Conservation (phyloP, 2,888 invertebrate genomes). For the Rhyacophila evoluta region DNA sequence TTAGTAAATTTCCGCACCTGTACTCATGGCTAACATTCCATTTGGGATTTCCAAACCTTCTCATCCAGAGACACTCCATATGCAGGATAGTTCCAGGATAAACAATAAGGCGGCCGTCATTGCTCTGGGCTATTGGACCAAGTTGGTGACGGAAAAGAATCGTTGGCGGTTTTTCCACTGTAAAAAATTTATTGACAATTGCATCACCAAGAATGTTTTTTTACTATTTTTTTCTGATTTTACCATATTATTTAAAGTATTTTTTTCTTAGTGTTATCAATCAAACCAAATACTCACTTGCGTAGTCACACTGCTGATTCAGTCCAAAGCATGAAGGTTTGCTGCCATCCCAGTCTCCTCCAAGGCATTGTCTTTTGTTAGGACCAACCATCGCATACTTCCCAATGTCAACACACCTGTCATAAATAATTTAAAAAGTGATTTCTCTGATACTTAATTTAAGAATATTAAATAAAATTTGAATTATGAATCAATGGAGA, state of each 20-base stretch:
- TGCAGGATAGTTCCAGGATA: constrained; percentile 88
- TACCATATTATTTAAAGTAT: background rate
- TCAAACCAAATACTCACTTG: constrained; percentile 74
- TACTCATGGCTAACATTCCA: constrained; percentile 82
- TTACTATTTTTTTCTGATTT: background rate
- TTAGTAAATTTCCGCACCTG: constrained; percentile 59
- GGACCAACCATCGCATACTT: constrained; percentile 87
- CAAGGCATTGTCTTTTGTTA: constrained; percentile 77
- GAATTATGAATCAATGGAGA: too few species aligned
- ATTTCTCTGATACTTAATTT: too few species aligned
- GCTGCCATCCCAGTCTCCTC: constrained; percentile 84
- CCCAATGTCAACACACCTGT: constrained; percentile 86
- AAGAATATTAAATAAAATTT: too few species aligned
- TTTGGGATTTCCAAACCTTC: constrained; percentile 86
- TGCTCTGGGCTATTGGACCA: constrained; percentile 89
- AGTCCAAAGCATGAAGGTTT: constrained; percentile 84
- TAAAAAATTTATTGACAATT: constrained; percentile 50
- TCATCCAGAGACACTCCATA: constrained; percentile 91
- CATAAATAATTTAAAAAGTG: background rate
- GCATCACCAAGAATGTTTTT: background rate
- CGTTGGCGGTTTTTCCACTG: constrained; percentile 89
- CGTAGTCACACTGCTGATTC: constrained; percentile 89
- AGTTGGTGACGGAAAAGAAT: constrained; percentile 84
- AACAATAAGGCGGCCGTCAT: constrained; percentile 86
- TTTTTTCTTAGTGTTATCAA: too few species aligned